Conservation (phyloP, 2,888 invertebrate genomes). For the Andrena haemorrhoa region DNA sequence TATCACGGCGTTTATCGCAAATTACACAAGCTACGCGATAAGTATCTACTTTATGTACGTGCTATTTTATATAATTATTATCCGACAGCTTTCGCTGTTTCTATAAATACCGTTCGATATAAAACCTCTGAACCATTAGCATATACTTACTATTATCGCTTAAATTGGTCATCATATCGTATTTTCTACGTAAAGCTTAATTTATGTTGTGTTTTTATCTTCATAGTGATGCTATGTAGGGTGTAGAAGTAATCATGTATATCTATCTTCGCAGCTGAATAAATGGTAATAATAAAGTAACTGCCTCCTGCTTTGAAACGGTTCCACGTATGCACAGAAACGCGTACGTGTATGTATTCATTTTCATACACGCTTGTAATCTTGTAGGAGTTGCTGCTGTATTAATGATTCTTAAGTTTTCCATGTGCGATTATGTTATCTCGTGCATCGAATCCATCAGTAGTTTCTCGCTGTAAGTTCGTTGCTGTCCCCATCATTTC, state of each 20-base stretch:
- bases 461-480: no score
- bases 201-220: conserved; percentile 7
- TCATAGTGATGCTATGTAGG: not conserved
- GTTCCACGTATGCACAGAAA: no score
- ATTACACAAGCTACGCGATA: not conserved
- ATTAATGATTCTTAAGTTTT: no score
- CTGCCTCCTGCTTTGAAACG: no score
- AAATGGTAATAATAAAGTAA: not conserved
- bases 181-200: not conserved
- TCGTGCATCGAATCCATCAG: no score
- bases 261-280: not conserved
- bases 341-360: no score
- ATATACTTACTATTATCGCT: no score
- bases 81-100: not conserved
- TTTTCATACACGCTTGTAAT: no score
- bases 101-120: not conserved
- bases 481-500: no score
- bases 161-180: not conserved
- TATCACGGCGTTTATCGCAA: conserved; percentile 24
- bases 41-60: not conserved
- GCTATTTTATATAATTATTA: not conserved
- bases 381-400: no score
- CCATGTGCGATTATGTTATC: no score
- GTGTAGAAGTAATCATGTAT: not conserved
- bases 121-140: not conserved